Evolutionary conservation across 2,797 vertebrate species (phyloP).

Genomic region (Cephalopachus bancanus): DNA sequence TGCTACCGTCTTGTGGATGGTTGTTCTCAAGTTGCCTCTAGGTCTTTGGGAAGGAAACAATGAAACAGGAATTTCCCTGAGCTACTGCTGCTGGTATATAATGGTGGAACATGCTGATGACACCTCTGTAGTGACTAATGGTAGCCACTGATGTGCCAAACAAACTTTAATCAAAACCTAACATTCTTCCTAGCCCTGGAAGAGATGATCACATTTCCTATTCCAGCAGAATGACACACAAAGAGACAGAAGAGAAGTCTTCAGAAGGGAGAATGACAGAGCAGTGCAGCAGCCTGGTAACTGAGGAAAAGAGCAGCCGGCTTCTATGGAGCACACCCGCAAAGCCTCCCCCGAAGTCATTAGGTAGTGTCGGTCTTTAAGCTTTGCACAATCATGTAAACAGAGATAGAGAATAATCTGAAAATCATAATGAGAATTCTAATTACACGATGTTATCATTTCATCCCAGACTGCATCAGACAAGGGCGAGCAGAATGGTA

Average conservation of each 20-base stretch:
- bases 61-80: neutral
- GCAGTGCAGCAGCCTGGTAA: neutral
- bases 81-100: neutral
- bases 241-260: neutral
- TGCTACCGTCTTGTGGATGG: neutral
- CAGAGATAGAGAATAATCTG: neutral
- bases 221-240: neutral
- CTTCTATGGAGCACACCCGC: neutral
- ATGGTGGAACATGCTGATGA: neutral
- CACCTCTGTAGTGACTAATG: neutral
- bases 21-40: neutral
- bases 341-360: neutral
- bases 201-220: neutral
- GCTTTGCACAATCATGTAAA: neutral
- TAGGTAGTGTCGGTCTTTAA: neutral
- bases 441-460: conserved; percentile 29
- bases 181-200: neutral
- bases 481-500: neutral
- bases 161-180: neutral
- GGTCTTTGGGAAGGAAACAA: neutral
- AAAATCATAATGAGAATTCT: neutral
- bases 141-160: neutral
- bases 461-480: neutral
- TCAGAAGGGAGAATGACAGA: neutral
- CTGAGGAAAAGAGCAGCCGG: neutral